These are phyloP conservation scores for Drosophila macrothrix DNA, from an alignment of 2,888 invertebrate genomes.

Conservation along the genomic window DNA sequence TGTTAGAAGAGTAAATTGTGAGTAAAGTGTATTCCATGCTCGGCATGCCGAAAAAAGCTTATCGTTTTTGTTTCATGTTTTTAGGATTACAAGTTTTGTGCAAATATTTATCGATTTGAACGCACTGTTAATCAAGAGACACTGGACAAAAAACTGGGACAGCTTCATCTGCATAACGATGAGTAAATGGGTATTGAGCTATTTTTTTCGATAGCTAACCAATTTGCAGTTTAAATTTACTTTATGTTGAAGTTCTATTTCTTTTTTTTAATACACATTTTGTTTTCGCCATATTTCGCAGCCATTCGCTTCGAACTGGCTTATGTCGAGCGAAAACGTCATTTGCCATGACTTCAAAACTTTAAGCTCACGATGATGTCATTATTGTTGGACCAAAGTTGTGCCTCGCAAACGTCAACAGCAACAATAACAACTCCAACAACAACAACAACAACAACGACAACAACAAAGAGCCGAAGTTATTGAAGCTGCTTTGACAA, in stretches of 20 bases:
- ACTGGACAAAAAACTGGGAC: conserved; percentile 6
- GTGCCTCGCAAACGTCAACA: conserved; percentile 63
- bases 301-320: conserved; percentile 21
- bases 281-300: conserved; percentile 19
- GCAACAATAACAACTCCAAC: conserved; percentile 14
- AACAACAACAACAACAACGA: conserved; percentile 15
- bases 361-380: conserved; percentile 75
- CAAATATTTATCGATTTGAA: conserved; percentile 59
- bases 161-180: conserved; percentile 36
- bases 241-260: conserved; percentile 5
- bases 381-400: conserved; percentile 66
- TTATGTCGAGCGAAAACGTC: conserved; percentile 58
- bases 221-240: conserved; percentile 28
- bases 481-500: conserved; percentile 76
- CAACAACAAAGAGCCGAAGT: conserved; percentile 46
- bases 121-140: conserved; percentile 63
- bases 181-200: conserved; percentile 33
- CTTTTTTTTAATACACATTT: neutral
- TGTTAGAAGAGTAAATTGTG: neutral
- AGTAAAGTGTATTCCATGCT: conserved; percentile 7
- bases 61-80: conserved; percentile 4
- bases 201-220: conserved; percentile 7
- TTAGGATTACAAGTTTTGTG: conserved; percentile 33
- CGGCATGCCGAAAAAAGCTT: neutral
- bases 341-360: conserved; percentile 74